phyloP scores from a whole-genome alignment of 1,140 invertebrate species.

The Papilio helenus region DNA sequence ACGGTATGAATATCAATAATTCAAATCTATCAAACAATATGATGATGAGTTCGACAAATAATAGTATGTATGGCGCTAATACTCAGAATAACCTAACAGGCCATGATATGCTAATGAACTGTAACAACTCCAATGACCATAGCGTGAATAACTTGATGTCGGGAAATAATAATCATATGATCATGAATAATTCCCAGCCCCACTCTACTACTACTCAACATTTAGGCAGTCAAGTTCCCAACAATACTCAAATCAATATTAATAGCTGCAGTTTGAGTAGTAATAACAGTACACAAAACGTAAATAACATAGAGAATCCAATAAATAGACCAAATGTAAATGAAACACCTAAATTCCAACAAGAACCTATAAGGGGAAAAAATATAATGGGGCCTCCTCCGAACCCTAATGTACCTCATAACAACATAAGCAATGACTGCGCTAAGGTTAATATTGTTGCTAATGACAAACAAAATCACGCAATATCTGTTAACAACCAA shows the following conservation, averaged over 20 bases:
- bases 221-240: slow-evolving; percentile 58
- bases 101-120: slow-evolving; percentile 77
- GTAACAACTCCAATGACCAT: slow-evolving; percentile 69
- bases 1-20: slow-evolving; percentile 71
- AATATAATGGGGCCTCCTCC: slow-evolving; percentile 67
- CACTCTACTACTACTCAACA: slow-evolving; percentile 64
- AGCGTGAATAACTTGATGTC: slow-evolving; percentile 67
- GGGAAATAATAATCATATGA: slow-evolving; percentile 69
- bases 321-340: slow-evolving; percentile 66
- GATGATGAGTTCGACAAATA: slow-evolving; percentile 73
- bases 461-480: slow-evolving; percentile 74
- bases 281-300: slow-evolving; percentile 62
- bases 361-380: slow-evolving; percentile 69
- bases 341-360: slow-evolving; percentile 70
- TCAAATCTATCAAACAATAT: slow-evolving; percentile 71
- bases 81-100: slow-evolving; percentile 65
- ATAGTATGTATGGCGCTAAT: slow-evolving; percentile 65
- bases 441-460: slow-evolving; percentile 73
- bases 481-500: slow-evolving; percentile 76
- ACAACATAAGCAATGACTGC: slow-evolving; percentile 67
- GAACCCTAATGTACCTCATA: slow-evolving; percentile 60
- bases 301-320: slow-evolving; percentile 67
- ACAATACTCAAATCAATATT: slow-evolving; percentile 72
- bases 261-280: slow-evolving; percentile 69
- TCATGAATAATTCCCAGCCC: slow-evolving; percentile 71